phyloP scores from a whole-genome alignment of 1,140 invertebrate species.

The Samia ricini region DNA sequence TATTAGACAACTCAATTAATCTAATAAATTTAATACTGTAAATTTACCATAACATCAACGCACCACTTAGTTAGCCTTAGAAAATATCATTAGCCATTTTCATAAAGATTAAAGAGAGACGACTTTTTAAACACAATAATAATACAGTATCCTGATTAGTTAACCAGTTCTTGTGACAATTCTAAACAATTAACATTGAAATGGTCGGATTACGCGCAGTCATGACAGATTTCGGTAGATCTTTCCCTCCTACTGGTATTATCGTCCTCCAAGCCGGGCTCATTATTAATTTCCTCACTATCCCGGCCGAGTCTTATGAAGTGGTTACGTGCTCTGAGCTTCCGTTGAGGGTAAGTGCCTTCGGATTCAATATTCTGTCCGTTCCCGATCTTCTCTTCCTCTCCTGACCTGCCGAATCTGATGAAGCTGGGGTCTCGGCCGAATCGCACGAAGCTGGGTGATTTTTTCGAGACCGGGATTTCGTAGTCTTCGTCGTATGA shows the following conservation, averaged over 20 bases:
- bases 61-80: constrained; percentile 35
- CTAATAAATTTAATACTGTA: background rate
- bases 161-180: background rate
- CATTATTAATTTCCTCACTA: constrained; percentile 54
- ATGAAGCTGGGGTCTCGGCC: constrained; percentile 65
- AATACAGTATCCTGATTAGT: background rate
- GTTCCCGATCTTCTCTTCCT: constrained; percentile 42
- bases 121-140: background rate
- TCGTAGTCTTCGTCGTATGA: constrained; percentile 64
- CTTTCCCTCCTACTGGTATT: constrained; percentile 52
- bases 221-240: constrained; percentile 44
- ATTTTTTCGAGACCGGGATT: constrained; percentile 43
- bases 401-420: constrained; percentile 51
- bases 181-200: background rate
- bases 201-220: constrained; percentile 31
- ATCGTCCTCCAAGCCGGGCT: constrained; percentile 40
- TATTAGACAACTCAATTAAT: background rate
- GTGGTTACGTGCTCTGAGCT: constrained; percentile 57
- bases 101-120: background rate
- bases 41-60: constrained; percentile 23
- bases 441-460: constrained; percentile 54
- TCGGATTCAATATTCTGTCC: constrained; percentile 51
- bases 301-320: constrained; percentile 66
- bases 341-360: constrained; percentile 58
- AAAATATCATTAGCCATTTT: constrained; percentile 21